Conservation (phyloP, 2,888 invertebrate species). For the Digitonthophagus gazella region DNA sequence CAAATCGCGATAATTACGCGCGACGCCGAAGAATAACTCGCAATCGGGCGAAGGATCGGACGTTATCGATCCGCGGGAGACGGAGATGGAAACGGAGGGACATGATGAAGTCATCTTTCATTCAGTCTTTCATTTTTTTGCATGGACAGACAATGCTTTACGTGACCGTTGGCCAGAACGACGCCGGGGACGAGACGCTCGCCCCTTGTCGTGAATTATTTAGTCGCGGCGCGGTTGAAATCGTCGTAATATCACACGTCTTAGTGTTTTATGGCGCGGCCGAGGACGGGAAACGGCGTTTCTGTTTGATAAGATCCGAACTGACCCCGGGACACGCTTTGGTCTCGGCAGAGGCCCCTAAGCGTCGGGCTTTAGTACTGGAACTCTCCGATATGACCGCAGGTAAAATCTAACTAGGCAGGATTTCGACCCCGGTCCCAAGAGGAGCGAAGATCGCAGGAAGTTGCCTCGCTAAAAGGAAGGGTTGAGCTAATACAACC, state of each 20-base stretch:
- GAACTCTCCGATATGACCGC: conserved; percentile 28
- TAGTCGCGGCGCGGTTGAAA: conserved; percentile 38
- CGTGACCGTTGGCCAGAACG: conserved; percentile 42
- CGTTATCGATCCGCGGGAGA: conserved; percentile 23
- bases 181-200: conserved; percentile 34
- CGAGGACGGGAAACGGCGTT: conserved; percentile 4
- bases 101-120: conserved; percentile 49
- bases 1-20: conserved; percentile 33
- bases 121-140: conserved; percentile 45
- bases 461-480: conserved; percentile 51
- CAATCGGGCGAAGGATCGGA: conserved; percentile 9
- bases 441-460: conserved; percentile 50
- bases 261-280: conserved; percentile 19
- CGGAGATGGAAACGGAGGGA: conserved; percentile 24
- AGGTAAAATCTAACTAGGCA: conserved; percentile 37
- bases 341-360: not conserved
- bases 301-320: conserved; percentile 25
- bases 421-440: conserved; percentile 49
- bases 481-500: conserved; percentile 53
- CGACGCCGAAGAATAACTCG: conserved; percentile 17
- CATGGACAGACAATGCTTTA: conserved; percentile 48
- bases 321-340: not conserved
- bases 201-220: conserved; percentile 48
- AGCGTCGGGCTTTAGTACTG: not conserved
- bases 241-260: conserved; percentile 33